phyloP scores from a whole-genome alignment of 2,113 vertebrate genomes.

The Tapirus terrestris region DNA sequence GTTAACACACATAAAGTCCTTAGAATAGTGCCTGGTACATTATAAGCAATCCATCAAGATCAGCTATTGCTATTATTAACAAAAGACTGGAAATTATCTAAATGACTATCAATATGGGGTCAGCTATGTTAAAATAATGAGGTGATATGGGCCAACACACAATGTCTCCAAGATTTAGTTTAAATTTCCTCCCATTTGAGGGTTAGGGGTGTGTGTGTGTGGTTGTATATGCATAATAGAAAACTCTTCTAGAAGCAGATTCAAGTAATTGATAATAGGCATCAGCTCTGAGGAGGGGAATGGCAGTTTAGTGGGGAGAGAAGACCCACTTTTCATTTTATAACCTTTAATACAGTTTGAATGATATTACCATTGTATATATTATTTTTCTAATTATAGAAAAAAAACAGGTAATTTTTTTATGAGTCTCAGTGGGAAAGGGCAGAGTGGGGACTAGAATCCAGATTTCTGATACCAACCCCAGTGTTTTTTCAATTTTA shows the following conservation, averaged over 20 bases:
- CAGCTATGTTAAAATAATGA: background rate
- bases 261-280: background rate
- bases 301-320: background rate
- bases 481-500: constrained; percentile 30
- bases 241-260: constrained; percentile 10
- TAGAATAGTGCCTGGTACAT: background rate
- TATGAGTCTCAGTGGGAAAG: background rate
- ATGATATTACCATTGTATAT: background rate
- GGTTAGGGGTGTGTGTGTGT: background rate
- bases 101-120: background rate
- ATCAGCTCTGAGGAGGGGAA: background rate
- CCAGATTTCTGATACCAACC: background rate
- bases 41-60: background rate
- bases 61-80: background rate
- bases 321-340: background rate
- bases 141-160: background rate
- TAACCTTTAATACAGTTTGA: constrained; percentile 5
- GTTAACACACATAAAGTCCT: background rate
- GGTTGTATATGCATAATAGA: background rate
- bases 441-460: background rate
- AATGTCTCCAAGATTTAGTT: background rate
- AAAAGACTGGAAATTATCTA: constrained; percentile 4
- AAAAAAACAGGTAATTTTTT: background rate
- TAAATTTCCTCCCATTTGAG: background rate
- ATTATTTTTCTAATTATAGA: background rate